Conservation (phyloP, 2,888 invertebrate genomes). For the Brenthis daphne region DNA sequence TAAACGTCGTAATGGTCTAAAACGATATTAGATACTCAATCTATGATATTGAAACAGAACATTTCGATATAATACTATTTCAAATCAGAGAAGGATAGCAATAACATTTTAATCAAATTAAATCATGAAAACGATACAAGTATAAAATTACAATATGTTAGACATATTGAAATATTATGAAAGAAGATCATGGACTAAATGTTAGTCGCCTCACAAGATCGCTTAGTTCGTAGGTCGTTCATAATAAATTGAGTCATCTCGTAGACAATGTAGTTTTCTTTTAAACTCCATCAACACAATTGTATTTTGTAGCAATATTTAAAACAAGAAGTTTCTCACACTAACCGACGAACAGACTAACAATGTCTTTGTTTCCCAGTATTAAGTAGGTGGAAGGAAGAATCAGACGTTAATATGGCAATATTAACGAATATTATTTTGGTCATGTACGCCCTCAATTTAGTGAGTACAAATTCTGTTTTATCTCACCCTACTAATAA, state of each 20-base stretch:
- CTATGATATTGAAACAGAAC: no score
- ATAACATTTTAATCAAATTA: no score
- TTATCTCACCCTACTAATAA: constrained; percentile 7
- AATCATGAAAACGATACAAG: no score
- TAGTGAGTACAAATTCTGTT: constrained; percentile 13
- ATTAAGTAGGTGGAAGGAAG: constrained; percentile 25
- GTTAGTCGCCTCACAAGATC: constrained; percentile 1
- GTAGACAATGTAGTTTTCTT: constrained; percentile 40
- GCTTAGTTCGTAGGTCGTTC: constrained; percentile 11
- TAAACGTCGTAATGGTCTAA: no score
- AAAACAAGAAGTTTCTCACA: constrained; percentile 47
- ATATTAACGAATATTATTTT: constrained; percentile 5
- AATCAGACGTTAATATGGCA: constrained; percentile 48
- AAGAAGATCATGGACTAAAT: neutral
- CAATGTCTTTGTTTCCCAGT: constrained; percentile 47
- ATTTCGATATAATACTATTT: no score
- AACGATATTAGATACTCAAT: no score
- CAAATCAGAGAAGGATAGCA: no score
- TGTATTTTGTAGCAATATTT: constrained; percentile 41
- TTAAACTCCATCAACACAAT: constrained; percentile 50
- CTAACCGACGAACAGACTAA: constrained; percentile 33
- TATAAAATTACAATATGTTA: no score
- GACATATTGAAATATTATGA: no score
- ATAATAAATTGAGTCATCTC: constrained; percentile 23
- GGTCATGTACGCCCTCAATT: constrained; percentile 9